phyloP scores from a whole-genome alignment of 2,888 invertebrate species.

The Ophioninae sp. region DNA sequence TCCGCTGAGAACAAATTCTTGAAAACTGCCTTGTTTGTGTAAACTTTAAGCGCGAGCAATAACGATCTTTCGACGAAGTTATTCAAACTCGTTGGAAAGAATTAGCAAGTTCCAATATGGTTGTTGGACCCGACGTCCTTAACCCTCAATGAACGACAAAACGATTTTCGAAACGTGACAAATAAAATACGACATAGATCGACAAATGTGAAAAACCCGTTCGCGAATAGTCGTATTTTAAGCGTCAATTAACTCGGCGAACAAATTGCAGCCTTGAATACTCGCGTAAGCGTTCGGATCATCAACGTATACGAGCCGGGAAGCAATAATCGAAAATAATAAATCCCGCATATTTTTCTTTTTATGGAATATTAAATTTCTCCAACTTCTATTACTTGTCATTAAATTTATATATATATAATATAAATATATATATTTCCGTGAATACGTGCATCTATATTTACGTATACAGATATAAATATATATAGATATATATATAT shows the following conservation, averaged over 20 bases:
- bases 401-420: conserved; percentile 9
- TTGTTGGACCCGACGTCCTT: neutral
- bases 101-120: neutral
- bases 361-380: conserved; percentile 20
- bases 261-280: neutral
- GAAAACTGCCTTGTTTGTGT: no score
- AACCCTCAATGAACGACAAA: neutral
- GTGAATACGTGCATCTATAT: neutral
- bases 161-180: neutral
- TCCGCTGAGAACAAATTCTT: no score
- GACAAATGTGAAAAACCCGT: neutral
- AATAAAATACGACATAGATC: neutral
- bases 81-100: neutral
- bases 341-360: conserved; percentile 7
- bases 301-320: neutral
- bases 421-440: neutral
- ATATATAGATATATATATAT: conserved; percentile 29
- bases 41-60: no score
- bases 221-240: neutral
- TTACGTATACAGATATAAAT: conserved; percentile 13
- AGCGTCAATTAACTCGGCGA: neutral
- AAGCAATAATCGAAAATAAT: neutral
- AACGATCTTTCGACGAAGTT: no score
- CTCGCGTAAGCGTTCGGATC: neutral
- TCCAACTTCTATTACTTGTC: conserved; percentile 16